Percentiles rank a stretch among this genome's conserved stretches.
Conservation (phyloP, 2,113 vertebrate species). For the Coptodon bakossiorum region DNA sequence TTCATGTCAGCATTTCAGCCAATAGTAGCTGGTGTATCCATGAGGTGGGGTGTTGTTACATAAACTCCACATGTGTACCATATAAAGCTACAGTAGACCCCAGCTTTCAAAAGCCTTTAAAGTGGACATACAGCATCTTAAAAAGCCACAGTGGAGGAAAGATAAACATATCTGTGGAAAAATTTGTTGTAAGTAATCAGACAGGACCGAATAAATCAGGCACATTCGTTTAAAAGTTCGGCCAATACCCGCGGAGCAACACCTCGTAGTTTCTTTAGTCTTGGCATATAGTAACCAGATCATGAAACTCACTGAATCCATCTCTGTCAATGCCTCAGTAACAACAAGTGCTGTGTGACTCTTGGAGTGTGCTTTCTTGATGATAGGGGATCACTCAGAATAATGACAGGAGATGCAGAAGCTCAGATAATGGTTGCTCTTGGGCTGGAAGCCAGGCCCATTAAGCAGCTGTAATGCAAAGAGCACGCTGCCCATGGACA, state of each 20-base stretch:
- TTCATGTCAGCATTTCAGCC: not conserved
- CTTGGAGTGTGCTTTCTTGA: not conserved
- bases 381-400: not conserved
- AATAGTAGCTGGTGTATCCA: not conserved
- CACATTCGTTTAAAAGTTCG: not conserved
- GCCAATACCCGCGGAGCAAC: not conserved
- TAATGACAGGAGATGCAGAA: conserved; percentile 20
- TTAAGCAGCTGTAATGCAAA: conserved; percentile 41
- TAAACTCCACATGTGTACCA: not conserved
- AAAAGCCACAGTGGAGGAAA: not conserved
- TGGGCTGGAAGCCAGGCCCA: not conserved
- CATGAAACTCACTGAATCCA: not conserved
- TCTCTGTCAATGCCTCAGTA: not conserved
- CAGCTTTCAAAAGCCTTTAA: not conserved
- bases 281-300: not conserved
- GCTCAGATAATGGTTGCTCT: conserved; percentile 41
- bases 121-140: not conserved
- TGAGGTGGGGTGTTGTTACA: not conserved
- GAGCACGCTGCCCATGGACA: not conserved
- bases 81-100: not conserved
- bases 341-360: not conserved
- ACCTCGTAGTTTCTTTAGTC: not conserved
- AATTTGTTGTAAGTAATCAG: not conserved
- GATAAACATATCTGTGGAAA: not conserved
- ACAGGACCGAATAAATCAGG: not conserved